These are phyloP conservation scores for Astur gentilis DNA, from an alignment of 2,113 vertebrate species.

Conservation along the genomic window DNA sequence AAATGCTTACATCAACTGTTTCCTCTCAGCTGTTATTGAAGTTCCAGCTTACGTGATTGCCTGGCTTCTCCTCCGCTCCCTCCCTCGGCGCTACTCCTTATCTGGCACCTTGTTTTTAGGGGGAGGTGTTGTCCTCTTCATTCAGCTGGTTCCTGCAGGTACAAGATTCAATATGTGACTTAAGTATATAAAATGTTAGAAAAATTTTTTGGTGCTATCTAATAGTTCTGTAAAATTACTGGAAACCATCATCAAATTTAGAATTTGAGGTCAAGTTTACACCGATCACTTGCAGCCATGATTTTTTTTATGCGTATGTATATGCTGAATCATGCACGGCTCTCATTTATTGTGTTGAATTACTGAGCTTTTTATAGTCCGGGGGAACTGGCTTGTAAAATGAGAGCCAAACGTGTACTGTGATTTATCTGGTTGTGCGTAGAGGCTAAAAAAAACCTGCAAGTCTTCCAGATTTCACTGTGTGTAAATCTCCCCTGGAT, in stretches of 20 bases:
- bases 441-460: neutral
- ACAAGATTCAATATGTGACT: neutral
- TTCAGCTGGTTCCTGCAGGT: constrained; percentile 84
- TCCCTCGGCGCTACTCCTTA: constrained; percentile 78
- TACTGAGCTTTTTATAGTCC: constrained; percentile 40
- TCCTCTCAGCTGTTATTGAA: constrained; percentile 88
- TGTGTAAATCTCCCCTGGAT: neutral
- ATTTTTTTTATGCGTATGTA: neutral
- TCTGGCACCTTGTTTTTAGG: constrained; percentile 74
- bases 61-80: constrained; percentile 83
- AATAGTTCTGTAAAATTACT: neutral
- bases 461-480: neutral
- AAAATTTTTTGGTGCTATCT: neutral
- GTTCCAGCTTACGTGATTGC: constrained; percentile 85
- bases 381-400: neutral
- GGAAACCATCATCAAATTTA: neutral
- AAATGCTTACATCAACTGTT: constrained; percentile 83
- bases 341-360: constrained; percentile 14
- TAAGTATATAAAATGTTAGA: neutral
- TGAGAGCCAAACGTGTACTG: neutral
- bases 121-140: constrained; percentile 82
- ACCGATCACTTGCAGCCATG: neutral
- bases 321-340: neutral
- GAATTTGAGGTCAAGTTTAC: neutral
- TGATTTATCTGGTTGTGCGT: neutral